These are phyloP conservation scores for Troides helena DNA, from an alignment of 2,888 invertebrate species.

Conservation along the genomic window DNA sequence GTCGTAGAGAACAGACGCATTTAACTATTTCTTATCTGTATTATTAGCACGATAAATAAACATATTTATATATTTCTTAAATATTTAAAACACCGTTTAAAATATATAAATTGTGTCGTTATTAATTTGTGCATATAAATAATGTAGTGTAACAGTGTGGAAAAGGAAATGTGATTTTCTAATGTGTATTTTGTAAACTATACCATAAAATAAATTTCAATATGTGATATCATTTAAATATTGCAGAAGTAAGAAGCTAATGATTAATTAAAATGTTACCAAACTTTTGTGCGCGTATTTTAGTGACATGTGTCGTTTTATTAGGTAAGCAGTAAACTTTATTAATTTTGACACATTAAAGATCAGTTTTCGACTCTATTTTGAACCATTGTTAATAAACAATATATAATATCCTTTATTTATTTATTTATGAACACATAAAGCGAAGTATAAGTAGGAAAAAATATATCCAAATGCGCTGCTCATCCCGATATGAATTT, in stretches of 20 bases:
- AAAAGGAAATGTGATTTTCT: not conserved
- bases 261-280: slow-evolving; percentile 41
- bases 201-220: no score
- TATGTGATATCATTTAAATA: slow-evolving; percentile 6
- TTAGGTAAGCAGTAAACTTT: slow-evolving; percentile 42
- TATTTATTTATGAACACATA: no score
- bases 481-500: no score
- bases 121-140: not conserved
- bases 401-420: no score
- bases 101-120: slow-evolving; percentile 9
- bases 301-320: slow-evolving; percentile 41
- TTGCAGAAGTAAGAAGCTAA: not conserved
- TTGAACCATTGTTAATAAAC: no score
- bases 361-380: no score
- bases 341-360: not conserved
- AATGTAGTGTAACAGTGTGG: not conserved
- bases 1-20: slow-evolving; percentile 10
- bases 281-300: slow-evolving; percentile 40
- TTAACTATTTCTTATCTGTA: slow-evolving; percentile 13
- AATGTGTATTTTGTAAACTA: no score
- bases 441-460: no score
- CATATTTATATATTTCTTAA: not conserved
- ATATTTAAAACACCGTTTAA: not conserved
- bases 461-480: no score
- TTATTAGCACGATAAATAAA: slow-evolving; percentile 13